Percentiles rank a stretch among this genome's conserved stretches.
phyloP scores from a whole-genome alignment of 2,113 vertebrate genomes.

The Fregetta grallaria region DNA sequence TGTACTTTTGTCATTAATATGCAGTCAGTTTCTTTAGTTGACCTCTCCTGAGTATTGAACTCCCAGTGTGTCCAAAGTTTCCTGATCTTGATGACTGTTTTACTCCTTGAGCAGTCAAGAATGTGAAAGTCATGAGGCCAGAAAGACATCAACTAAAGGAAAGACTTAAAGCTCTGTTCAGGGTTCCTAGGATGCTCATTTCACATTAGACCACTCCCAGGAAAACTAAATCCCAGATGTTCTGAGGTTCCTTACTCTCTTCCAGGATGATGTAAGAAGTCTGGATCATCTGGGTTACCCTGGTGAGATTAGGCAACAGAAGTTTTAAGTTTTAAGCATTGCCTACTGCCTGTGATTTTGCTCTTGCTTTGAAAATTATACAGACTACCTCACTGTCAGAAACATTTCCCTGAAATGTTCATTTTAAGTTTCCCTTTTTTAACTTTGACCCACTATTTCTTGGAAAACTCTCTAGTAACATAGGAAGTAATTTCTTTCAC shows the following conservation, averaged over 20 bases:
- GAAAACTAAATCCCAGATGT: background rate
- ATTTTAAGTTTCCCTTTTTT: conserved; percentile 4
- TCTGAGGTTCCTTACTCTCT: background rate
- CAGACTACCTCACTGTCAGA: background rate
- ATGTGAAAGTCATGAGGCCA: background rate
- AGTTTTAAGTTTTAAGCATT: background rate
- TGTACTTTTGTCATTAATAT: background rate
- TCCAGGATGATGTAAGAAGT: background rate
- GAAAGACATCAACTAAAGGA: background rate
- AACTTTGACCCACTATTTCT: conserved; percentile 24
- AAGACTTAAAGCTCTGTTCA: background rate
- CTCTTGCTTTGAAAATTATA: background rate
- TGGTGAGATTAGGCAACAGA: background rate
- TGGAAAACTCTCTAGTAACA: background rate
- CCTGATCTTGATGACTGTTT: background rate
- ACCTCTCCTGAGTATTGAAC: background rate
- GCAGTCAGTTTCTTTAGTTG: background rate
- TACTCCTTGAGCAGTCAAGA: background rate
- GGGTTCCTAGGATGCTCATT: background rate
- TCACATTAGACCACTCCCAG: background rate
- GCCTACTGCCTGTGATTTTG: background rate
- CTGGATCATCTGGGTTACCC: background rate
- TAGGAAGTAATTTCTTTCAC: background rate
- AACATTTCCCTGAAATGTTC: background rate
- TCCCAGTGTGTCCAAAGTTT: background rate